A percentile compares a stretch with the other conserved stretches of the same genome.
These are phyloP conservation scores for Pyrrhosoma nymphula DNA, from an alignment of 2,888 invertebrate species.

Conservation along the genomic window DNA sequence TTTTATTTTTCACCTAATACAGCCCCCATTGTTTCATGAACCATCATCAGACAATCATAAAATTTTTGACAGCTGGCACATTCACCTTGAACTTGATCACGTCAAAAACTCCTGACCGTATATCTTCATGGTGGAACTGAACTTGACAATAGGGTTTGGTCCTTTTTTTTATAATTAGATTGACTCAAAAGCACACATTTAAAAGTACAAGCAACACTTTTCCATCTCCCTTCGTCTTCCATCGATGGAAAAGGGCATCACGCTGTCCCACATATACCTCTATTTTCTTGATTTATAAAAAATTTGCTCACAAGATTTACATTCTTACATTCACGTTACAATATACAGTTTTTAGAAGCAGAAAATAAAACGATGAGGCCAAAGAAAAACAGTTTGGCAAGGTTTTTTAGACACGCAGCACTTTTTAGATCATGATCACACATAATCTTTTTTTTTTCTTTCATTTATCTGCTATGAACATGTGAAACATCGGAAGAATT, in stretches of 20 bases:
- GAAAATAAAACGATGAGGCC: background rate
- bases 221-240: background rate
- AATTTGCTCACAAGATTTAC: constrained; percentile 40
- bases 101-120: background rate
- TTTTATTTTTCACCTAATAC: constrained; percentile 51
- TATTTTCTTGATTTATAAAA: constrained; percentile 14
- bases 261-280: background rate
- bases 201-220: constrained; percentile 48
- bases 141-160: constrained; percentile 13
- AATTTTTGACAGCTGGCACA: background rate
- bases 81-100: background rate
- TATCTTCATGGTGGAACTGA: constrained; percentile 50
- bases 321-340: constrained; percentile 59
- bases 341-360: constrained; percentile 38
- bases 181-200: constrained; percentile 59
- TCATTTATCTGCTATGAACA: constrained; percentile 17
- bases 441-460: background rate
- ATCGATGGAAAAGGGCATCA: constrained; percentile 38
- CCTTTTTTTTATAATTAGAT: constrained; percentile 29
- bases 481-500: constrained; percentile 35
- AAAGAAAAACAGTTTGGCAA: constrained; percentile 38
- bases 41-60: background rate
- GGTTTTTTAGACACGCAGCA: constrained; percentile 17
- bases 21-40: constrained; percentile 37
- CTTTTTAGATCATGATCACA: background rate